phyloP scores from a whole-genome alignment of 2,797 vertebrate species.

The Podarcis siculus region DNA sequence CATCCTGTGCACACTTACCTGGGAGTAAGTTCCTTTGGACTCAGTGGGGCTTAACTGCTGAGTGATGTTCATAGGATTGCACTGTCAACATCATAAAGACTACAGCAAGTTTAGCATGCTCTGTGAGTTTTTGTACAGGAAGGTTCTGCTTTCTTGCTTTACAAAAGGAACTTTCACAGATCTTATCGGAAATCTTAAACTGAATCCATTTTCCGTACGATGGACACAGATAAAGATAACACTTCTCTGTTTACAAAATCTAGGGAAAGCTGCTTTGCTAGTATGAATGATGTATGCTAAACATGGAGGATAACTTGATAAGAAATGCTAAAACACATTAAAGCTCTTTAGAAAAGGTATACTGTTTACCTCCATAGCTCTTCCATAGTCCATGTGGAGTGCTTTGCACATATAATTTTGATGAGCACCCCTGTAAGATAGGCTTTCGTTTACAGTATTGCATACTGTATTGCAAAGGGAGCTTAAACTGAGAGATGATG shows the following conservation, averaged over 20 bases:
- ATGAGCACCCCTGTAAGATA: not conserved
- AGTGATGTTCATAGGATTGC: not conserved
- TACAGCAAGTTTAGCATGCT: not conserved
- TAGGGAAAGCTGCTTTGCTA: constrained; percentile 47
- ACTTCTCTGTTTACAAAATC: constrained; percentile 50
- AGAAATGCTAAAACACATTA: not conserved
- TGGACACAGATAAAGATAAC: constrained; percentile 30
- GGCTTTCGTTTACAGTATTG: not conserved
- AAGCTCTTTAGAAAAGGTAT: not conserved
- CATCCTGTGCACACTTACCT: not conserved
- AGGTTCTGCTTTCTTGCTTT: not conserved
- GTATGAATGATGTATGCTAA: not conserved
- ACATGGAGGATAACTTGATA: not conserved
- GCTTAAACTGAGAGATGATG: not conserved
- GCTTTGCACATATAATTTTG: not conserved
- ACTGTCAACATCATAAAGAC: not conserved
- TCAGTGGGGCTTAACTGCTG: no score
- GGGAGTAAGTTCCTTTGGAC: not conserved
- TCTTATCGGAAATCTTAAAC: constrained; percentile 56
- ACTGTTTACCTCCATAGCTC: no score
- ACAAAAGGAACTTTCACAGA: constrained; percentile 20
- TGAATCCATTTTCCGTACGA: constrained; percentile 46
- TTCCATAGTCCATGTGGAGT: not conserved
- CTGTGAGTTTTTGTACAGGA: not conserved
- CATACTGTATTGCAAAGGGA: not conserved